A percentile compares a stretch with the other conserved stretches of the same genome.
Evolutionary conservation across 2,113 vertebrate species (phyloP).

Genomic region (Silurus asotus): DNA sequence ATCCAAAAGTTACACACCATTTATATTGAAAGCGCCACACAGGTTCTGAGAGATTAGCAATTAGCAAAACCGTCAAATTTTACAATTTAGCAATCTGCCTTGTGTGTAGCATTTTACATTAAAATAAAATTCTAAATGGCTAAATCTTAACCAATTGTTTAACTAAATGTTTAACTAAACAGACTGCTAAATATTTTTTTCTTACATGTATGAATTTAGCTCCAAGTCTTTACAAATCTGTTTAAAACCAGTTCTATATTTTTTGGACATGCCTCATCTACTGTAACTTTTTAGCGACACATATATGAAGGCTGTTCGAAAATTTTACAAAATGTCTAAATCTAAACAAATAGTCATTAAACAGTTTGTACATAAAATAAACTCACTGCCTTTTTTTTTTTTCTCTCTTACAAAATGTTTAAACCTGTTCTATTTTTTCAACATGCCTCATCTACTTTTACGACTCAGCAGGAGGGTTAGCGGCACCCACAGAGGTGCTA

Average conservation of each 20-base stretch:
- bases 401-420: too few species aligned
- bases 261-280: background rate
- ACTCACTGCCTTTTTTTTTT: too few species aligned
- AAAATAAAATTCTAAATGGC: too few species aligned
- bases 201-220: background rate
- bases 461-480: background rate
- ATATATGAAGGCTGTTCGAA: too few species aligned
- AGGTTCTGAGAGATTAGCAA: background rate
- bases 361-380: too few species aligned
- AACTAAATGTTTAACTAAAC: background rate
- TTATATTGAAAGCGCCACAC: background rate
- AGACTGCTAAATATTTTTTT: background rate
- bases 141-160: background rate
- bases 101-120: too few species aligned
- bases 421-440: too few species aligned
- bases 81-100: background rate
- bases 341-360: too few species aligned
- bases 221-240: background rate
- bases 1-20: background rate
- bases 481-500: constrained; percentile 13
- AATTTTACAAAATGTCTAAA: too few species aligned
- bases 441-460: background rate
- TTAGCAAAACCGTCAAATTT: background rate
- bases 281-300: too few species aligned
- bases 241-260: constrained; percentile 9